Base-by-base conservation (phyloP, 2,888 invertebrate genomes). In the Neria commutata region DNA sequence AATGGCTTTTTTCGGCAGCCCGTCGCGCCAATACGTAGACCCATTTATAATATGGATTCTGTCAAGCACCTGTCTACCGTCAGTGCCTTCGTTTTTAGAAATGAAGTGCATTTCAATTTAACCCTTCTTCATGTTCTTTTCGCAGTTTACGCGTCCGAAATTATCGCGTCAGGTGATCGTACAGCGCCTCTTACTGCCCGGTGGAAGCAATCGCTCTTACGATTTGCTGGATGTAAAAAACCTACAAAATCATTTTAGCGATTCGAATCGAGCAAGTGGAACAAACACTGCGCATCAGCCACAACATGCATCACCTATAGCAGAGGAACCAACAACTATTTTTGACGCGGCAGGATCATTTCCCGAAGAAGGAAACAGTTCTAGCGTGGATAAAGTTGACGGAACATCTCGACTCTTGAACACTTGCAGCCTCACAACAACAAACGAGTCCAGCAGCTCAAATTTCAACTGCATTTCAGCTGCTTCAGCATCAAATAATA, bases 121-220 rank as follows among this genome's bases (percentile, higher is more conserved):
- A 46, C n/a, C n/a, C 4, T n/a, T 4, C 11, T 37, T 29, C 6
- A 8, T 29, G 29, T 29, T 29, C 11, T 29, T 8, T 49, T 54
- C 33, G 1, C 24, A 81, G 80, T 66, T 77, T 10, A 70, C 76
- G 0, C 77, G 80, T 0, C 77, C 75, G 34, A 77, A 74, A 66
- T 65, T 77, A 58, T 76, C 78, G 4, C 75, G 79, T 0, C 88
- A 88, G 72, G 88, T 91, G 3, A 88, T 92, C 1, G 91, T 92
- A 19, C 91, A 91, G 79, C 83, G 92, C 5, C 85, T 90, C 72
- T 82, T 92, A 67, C 89, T 90, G 45, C 84, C 91, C 69, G 88
- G 90, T 16, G 54, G 65, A 16, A 5, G 19, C 3, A 66, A 64
- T 33, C 71, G 69, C n/a, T 56, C 67, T 5, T 76, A 74, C 42